These are phyloP conservation scores for Athene cunicularia DNA, from an alignment of 2,113 vertebrate species.

Conservation along the genomic window DNA sequence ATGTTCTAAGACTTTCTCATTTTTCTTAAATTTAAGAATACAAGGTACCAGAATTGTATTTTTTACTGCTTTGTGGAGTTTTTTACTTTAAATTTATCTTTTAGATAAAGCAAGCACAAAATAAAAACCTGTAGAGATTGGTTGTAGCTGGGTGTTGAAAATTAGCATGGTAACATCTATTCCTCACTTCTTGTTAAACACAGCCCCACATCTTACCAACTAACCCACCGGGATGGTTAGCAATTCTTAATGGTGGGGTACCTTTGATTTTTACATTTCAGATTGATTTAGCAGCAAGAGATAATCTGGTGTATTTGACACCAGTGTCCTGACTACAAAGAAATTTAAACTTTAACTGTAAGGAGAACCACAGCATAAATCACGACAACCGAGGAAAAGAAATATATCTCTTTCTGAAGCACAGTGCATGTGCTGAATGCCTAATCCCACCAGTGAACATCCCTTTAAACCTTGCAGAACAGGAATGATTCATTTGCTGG, in stretches of 20 bases:
- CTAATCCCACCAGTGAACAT: neutral
- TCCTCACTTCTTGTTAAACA: conserved; percentile 1
- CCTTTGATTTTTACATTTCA: neutral
- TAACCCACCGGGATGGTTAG: neutral
- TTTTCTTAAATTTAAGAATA: neutral
- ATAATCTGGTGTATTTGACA: neutral
- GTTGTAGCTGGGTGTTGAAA: neutral
- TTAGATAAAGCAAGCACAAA: neutral
- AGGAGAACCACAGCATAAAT: neutral
- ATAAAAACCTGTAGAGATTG: neutral
- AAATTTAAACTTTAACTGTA: neutral
- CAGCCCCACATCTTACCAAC: neutral
- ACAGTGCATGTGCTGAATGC: neutral
- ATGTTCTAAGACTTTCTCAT: neutral
- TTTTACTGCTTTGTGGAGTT: neutral
- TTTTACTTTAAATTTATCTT: neutral
- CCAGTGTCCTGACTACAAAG: neutral
- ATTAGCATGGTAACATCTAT: neutral
- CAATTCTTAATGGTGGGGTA: neutral
- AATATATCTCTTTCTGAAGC: neutral
- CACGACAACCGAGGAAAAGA: neutral
- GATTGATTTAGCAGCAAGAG: neutral
- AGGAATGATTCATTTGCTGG: neutral
- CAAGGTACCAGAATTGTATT: neutral
- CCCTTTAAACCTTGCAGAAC: neutral